A percentile compares a stretch with the other conserved stretches of the same genome.
Conservation (phyloP, 2,797 vertebrate genomes). For the Pempheris klunzingeri region DNA sequence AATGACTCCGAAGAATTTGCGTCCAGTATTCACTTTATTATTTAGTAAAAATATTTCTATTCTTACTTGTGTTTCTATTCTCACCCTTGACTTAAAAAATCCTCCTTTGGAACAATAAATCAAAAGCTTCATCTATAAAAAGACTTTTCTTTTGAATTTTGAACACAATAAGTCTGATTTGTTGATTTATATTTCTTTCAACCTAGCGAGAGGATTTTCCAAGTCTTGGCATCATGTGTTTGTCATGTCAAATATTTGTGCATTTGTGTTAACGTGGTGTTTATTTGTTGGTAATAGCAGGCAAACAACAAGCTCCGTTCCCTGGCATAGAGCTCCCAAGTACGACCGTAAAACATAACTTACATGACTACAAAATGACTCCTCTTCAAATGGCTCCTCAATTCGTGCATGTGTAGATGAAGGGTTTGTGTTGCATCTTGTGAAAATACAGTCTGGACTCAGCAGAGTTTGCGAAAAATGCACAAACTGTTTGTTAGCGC, state of each 20-base stretch:
- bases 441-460: constrained; percentile 78
- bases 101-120: constrained; percentile 56
- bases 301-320: constrained; percentile 90
- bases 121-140: constrained; percentile 3
- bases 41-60: constrained; percentile 57
- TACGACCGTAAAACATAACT: constrained; percentile 85
- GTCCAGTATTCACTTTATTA: constrained; percentile 56
- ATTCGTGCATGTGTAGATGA: constrained; percentile 83
- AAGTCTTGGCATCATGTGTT: constrained; percentile 81
- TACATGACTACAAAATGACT: constrained; percentile 81
- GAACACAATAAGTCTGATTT: constrained; percentile 11
- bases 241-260: constrained; percentile 83
- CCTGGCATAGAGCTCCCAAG: constrained; percentile 91
- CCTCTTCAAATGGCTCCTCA: constrained; percentile 81
- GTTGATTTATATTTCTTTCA: constrained; percentile 2
- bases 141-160: neutral
- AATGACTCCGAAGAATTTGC: constrained; percentile 74
- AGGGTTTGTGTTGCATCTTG: constrained; percentile 82
- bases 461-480: constrained; percentile 5
- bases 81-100: constrained; percentile 78
- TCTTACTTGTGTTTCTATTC: constrained; percentile 67
- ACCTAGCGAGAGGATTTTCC: constrained; percentile 74
- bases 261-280: constrained; percentile 87
- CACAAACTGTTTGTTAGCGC: neutral
- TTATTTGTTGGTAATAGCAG: constrained; percentile 90